These are phyloP conservation scores for Deilephila elpenor DNA, from an alignment of 2,888 invertebrate species.

Conservation along the genomic window DNA sequence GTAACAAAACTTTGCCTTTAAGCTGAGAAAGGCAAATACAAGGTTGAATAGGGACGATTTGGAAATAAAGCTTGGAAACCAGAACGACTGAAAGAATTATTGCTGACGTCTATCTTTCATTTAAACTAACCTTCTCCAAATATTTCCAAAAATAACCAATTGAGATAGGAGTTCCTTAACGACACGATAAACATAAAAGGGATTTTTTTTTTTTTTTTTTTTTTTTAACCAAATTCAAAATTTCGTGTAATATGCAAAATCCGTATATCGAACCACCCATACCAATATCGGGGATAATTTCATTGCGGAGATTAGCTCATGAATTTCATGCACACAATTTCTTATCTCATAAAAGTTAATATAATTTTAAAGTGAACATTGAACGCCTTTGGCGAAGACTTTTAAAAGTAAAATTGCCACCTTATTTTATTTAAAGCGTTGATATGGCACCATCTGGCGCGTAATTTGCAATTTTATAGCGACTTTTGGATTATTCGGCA, in stretches of 20 bases:
- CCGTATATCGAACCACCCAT: background rate
- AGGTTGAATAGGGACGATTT: too few species aligned
- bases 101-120: too few species aligned
- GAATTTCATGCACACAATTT: background rate
- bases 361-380: conserved; percentile 8
- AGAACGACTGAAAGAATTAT: too few species aligned
- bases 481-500: conserved; percentile 1
- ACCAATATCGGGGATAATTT: conserved; percentile 5
- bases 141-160: too few species aligned
- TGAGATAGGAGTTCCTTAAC: too few species aligned
- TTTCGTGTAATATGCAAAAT: background rate
- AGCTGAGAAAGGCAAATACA: too few species aligned
- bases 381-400: background rate
- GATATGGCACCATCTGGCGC: conserved; percentile 22
- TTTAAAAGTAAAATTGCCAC: background rate
- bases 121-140: too few species aligned
- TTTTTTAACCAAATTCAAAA: background rate
- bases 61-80: too few species aligned
- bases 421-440: conserved; percentile 17
- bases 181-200: too few species aligned
- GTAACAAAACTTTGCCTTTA: too few species aligned
- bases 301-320: background rate
- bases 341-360: background rate
- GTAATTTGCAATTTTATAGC: conserved; percentile 2
- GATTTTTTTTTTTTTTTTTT: too few species aligned